A percentile compares a stretch with the other conserved stretches of the same genome.
phyloP scores from a whole-genome alignment of 2,797 vertebrate species.

The Emydoidea blandingii region DNA sequence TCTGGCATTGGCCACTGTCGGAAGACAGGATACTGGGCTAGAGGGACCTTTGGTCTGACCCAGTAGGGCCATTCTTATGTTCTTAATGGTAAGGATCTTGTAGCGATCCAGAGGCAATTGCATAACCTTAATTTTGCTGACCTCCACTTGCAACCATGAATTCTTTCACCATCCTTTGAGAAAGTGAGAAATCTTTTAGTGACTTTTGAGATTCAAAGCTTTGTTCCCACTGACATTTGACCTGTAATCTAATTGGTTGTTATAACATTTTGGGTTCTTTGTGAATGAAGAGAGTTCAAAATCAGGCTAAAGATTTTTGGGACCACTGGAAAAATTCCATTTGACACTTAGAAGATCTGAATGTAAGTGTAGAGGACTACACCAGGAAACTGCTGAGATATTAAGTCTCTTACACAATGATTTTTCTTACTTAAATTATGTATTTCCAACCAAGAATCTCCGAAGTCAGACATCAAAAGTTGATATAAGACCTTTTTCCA shows the following conservation, averaged over 20 bases:
- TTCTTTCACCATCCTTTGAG: background rate
- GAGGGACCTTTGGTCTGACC: too few species aligned
- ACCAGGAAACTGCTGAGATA: background rate
- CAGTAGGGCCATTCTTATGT: too few species aligned
- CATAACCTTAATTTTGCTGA: background rate
- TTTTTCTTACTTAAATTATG: background rate
- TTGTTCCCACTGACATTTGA: background rate
- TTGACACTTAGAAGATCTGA: too few species aligned
- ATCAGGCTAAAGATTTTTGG: too few species aligned
- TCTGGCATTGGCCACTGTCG: too few species aligned
- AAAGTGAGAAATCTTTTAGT: background rate
- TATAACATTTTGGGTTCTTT: background rate
- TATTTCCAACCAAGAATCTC: background rate
- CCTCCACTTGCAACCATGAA: background rate
- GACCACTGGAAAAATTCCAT: too few species aligned
- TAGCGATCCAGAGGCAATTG: too few species aligned
- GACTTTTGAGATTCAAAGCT: background rate
- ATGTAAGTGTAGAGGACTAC: background rate
- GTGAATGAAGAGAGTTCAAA: too few species aligned
- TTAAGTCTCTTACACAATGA: background rate
- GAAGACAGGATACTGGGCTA: too few species aligned
- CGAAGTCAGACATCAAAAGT: background rate
- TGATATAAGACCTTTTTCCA: background rate
- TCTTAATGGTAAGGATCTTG: too few species aligned
- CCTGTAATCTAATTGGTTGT: background rate